Conservation (phyloP, 2,797 vertebrate genomes). For the Cuniculus paca region DNA sequence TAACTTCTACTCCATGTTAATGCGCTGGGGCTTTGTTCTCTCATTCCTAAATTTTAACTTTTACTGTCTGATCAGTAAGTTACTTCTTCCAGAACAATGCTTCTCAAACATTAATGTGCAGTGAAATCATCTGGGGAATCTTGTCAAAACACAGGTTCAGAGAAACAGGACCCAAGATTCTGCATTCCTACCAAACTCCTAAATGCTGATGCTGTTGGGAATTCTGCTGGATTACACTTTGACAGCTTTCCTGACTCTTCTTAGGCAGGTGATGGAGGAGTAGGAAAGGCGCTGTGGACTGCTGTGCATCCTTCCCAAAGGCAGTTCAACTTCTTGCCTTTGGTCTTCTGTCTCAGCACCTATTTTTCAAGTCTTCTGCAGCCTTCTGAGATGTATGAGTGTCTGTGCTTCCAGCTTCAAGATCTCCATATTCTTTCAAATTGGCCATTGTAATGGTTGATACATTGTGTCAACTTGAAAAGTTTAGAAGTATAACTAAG, state of each 20-base stretch:
- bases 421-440: conserved; percentile 45
- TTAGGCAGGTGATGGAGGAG: conserved; percentile 26
- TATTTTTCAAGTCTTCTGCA: neutral
- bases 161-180: neutral
- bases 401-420: neutral
- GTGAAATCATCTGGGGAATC: neutral
- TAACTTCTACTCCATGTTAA: neutral
- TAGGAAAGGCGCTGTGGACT: conserved; percentile 14
- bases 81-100: neutral
- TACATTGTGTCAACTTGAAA: too few relatives aligned
- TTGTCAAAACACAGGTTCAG: neutral
- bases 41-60: neutral
- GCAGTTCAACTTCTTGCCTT: conserved; percentile 13
- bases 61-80: neutral
- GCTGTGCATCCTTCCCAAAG: conserved; percentile 42
- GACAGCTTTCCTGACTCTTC: neutral
- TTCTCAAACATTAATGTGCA: neutral
- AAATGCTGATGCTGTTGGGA: neutral
- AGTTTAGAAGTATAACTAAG: too few relatives aligned
- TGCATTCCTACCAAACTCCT: neutral
- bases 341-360: neutral
- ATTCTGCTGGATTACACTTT: neutral
- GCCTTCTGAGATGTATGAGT: conserved; percentile 42
- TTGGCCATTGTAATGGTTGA: neutral
- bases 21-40: neutral